Conservation (phyloP, 2,113 vertebrate genomes). For the Rallus limicola region DNA sequence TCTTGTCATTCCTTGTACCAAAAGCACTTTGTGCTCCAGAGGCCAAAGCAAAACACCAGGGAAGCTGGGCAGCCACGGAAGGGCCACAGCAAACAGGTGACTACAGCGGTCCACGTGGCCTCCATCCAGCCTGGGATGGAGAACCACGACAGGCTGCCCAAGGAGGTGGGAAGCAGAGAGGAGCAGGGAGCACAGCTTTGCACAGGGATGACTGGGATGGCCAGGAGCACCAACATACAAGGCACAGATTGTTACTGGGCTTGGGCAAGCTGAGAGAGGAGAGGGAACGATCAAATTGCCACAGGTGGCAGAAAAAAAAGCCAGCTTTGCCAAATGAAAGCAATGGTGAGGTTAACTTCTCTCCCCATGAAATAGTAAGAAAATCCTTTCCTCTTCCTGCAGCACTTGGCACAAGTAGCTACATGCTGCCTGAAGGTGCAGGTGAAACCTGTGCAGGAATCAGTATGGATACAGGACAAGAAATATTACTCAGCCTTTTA, state of each 20-base stretch:
- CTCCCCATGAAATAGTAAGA: not conserved
- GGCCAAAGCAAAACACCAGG: not conserved
- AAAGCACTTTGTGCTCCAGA: not conserved
- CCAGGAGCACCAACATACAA: not conserved
- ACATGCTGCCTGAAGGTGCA: not conserved
- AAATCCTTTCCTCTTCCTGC: not conserved
- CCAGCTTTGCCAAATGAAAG: not conserved
- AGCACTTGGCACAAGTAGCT: not conserved
- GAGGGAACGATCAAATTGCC: not conserved
- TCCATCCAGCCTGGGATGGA: not conserved
- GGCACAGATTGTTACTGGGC: rapidly evolving
- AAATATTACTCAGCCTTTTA: not conserved
- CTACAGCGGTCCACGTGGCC: too few species aligned
- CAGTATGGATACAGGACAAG: rapidly evolving
- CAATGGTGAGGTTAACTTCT: not conserved
- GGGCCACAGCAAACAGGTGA: not conserved
- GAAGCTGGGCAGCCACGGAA: not conserved
- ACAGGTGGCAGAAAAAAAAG: not conserved
- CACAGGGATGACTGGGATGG: not conserved
- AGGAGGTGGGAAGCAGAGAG: not conserved
- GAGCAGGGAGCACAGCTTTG: not conserved
- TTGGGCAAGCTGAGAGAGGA: not conserved
- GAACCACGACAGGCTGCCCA: not conserved
- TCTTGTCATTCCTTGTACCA: not conserved
- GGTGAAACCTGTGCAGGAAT: not conserved